Percentiles rank a stretch among this genome's conserved stretches.
Conservation (phyloP, 2,888 invertebrate species). For the Mellilla xanthometata region DNA sequence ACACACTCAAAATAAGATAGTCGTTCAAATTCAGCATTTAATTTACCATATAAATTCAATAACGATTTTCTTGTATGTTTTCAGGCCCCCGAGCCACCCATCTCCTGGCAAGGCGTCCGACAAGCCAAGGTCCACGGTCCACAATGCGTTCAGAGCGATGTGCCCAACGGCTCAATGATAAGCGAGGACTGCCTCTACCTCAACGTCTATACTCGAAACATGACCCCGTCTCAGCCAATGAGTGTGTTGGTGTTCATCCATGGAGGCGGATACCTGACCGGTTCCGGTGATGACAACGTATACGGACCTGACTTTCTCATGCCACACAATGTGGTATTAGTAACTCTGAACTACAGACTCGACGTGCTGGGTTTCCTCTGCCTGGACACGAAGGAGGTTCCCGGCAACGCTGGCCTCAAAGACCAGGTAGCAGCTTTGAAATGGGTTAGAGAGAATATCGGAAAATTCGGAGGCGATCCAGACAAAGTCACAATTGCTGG, state of each 20-base stretch:
- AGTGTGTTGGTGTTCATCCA: conserved; percentile 56
- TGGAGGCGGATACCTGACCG: conserved; percentile 29
- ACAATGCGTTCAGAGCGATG: conserved; percentile 44
- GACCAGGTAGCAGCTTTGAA: conserved; percentile 50
- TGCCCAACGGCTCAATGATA: conserved; percentile 18
- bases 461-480: conserved; percentile 48
- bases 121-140: conserved; percentile 50
- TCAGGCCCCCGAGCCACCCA: conserved; percentile 48
- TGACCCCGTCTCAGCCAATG: conserved; percentile 27
- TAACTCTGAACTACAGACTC: conserved; percentile 79
- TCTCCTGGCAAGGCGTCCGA: conserved; percentile 51
- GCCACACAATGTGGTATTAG: conserved; percentile 72
- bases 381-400: conserved; percentile 71
- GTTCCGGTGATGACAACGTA: conserved; percentile 57
- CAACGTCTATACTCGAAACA: conserved; percentile 50
- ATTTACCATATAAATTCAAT: no score
- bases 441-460: conserved; percentile 51
- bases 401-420: conserved; percentile 83
- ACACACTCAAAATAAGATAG: no score
- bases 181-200: conserved; percentile 53
- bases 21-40: no score
- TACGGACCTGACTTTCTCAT: conserved; percentile 81
- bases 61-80: conserved; percentile 10
- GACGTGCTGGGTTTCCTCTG: conserved; percentile 80
- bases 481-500: conserved; percentile 47